Conservation (phyloP, 2,113 vertebrate genomes). For the Epinephelus moara region DNA sequence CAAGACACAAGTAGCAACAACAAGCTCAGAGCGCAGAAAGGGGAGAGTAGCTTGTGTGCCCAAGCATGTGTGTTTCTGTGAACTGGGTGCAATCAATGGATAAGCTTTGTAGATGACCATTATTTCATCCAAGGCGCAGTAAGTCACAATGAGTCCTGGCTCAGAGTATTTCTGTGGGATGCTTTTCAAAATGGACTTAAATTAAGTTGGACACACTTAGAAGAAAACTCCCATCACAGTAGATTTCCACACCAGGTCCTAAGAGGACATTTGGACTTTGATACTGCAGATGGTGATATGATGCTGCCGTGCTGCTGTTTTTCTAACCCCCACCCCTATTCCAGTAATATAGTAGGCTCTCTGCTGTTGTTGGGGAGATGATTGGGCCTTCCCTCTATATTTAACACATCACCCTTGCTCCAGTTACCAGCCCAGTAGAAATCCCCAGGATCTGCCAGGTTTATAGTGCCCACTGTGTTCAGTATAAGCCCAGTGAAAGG, state of each 20-base stretch:
- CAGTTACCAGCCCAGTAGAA: constrained; percentile 65
- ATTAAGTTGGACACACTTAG: background rate
- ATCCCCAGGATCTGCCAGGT: constrained; percentile 42
- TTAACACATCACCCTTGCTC: constrained; percentile 70
- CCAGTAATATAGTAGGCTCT: constrained; percentile 10
- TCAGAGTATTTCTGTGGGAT: background rate
- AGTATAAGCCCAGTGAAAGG: constrained; percentile 11
- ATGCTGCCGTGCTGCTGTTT: constrained; percentile 23
- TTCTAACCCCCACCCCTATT: background rate
- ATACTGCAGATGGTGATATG: constrained; percentile 36
- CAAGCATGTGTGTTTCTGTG: constrained; percentile 1
- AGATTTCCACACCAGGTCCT: constrained; percentile 23
- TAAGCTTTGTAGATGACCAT: constrained; percentile 3
- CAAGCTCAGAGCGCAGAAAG: constrained; percentile 35
- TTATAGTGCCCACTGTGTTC: constrained; percentile 13
- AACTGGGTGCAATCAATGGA: constrained; percentile 7
- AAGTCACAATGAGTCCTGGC: background rate
- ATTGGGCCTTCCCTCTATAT: constrained; percentile 73
- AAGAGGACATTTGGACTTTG: constrained; percentile 35
- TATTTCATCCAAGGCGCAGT: constrained; percentile 9
- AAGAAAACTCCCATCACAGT: background rate
- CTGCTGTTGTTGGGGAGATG: constrained; percentile 76
- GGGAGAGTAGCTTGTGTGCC: background rate
- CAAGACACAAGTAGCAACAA: constrained; percentile 63
- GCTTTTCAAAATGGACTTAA: constrained; percentile 6